Evolutionary conservation across 1,140 invertebrate species (phyloP), one percentile per base, ranked within the genome.

Genomic region (Parapsyche elsis): DNA sequence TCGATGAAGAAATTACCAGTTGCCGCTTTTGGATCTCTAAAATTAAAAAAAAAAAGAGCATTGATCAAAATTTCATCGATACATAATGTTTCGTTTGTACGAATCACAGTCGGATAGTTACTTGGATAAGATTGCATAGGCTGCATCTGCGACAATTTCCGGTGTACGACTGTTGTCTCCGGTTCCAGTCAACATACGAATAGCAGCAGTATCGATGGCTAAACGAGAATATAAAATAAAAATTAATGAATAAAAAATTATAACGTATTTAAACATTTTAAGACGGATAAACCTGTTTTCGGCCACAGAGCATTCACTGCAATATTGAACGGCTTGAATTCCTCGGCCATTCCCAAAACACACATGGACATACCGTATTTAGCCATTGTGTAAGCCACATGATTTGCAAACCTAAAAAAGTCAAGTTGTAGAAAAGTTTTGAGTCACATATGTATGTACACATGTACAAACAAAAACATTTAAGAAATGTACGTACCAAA

Each of bases 331-430:
- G 90, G 87, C 84, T 92, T 93, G 81, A 99, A 95, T 89, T 99
- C 98, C 83, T 95, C 95, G 53, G 96, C 90, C 97, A 99, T 98
- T 49, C 98, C 98, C 12, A 99, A 89, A 0, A 96, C 97, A 88
- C 97, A 99, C 96, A 99, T 97, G 0, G 97, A 98, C 98, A 99
- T 99, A 19, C 98, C 98, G 86, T 98, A 99, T 85, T 99, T 99
- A 0, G 98, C 95, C 92, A 99, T 99, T 0, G 98, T 99, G 86
- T 99, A 99, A 0, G 97, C 97, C 71, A 98, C 94, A 89, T 99
- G 95, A 84, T 94, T 92, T 76, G 92, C 91, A 86, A 99, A 99
- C 88, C 87, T 89, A 74, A 16, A 81, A 83, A 81, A 73, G 9
- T 46, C 7, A 38, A 38, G 10, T 59, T 16, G 53, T 59, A 4